Percentiles rank a stretch among this genome's conserved stretches.
Conservation (phyloP, 2,888 invertebrate species). For the Corbicula japonica region DNA sequence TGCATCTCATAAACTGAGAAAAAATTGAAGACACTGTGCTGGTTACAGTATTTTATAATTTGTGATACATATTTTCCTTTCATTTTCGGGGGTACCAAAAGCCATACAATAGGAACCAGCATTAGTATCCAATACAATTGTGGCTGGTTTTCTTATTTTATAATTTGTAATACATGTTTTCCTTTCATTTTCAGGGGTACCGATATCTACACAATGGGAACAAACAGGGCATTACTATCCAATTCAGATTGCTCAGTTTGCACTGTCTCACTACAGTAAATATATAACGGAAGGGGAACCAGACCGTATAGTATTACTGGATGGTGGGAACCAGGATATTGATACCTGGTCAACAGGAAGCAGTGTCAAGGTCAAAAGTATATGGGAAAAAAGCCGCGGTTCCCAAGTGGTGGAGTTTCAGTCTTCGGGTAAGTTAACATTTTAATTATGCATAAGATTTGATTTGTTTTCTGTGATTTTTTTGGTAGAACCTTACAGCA, state of each 20-base stretch:
- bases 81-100: too few species aligned
- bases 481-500: too few species aligned
- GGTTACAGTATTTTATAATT: too few species aligned
- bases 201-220: conserved; percentile 91
- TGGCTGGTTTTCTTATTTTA: too few species aligned
- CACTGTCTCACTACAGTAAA: conserved; percentile 98
- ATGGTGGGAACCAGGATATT: conserved; percentile 86
- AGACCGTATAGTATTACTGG: conserved; percentile 29
- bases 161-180: too few species aligned
- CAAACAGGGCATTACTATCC: conserved; percentile 98
- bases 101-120: too few species aligned
- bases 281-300: conserved; percentile 95
- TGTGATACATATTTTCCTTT: too few species aligned
- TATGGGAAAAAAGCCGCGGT: conserved; percentile 47
- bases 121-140: too few species aligned
- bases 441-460: not conserved
- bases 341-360: conserved; percentile 91
- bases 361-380: conserved; percentile 88
- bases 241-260: conserved; percentile 99
- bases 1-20: too few species aligned
- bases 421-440: conserved; percentile 46
- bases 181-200: conserved; percentile 82
- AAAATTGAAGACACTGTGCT: too few species aligned
- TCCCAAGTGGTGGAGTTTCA: conserved; percentile 61
- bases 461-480: too few species aligned